Evolutionary conservation across 2,888 invertebrate genomes (phyloP).

Genomic region (Thelaira solivaga): DNA sequence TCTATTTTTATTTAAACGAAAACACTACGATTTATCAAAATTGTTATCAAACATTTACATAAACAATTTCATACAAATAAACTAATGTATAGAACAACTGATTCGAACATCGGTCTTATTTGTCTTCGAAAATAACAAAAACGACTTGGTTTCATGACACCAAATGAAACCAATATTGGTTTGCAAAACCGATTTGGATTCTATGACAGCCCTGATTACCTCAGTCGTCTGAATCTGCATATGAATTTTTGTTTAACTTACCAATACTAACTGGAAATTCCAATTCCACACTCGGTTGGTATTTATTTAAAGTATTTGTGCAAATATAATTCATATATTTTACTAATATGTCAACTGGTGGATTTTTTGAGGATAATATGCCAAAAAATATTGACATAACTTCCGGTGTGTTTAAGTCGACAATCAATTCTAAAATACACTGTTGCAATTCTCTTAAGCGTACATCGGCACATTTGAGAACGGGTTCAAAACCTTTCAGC

Average conservation of each 20-base stretch:
- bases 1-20: too few relatives aligned
- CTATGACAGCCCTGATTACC: too few relatives aligned
- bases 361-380: constrained; percentile 79
- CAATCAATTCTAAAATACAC: constrained; percentile 82
- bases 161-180: too few relatives aligned
- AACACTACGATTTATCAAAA: too few relatives aligned
- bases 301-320: constrained; percentile 68
- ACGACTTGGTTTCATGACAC: too few relatives aligned
- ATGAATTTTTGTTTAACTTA: constrained; percentile 44
- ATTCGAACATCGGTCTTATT: too few relatives aligned
- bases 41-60: too few relatives aligned
- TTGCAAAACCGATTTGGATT: too few relatives aligned
- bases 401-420: constrained; percentile 76
- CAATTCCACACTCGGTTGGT: constrained; percentile 73
- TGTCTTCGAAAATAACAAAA: too few relatives aligned
- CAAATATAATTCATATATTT: constrained; percentile 78
- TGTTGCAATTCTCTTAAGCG: constrained; percentile 80
- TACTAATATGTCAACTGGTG: constrained; percentile 80
- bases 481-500: constrained; percentile 73
- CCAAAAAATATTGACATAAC: constrained; percentile 80
- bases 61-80: too few relatives aligned
- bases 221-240: too few relatives aligned
- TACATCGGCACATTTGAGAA: constrained; percentile 71
- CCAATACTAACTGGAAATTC: constrained; percentile 73
- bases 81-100: too few relatives aligned